Base-by-base conservation (phyloP, 1,140 invertebrate genomes). In the Drosophila saltans region DNA sequence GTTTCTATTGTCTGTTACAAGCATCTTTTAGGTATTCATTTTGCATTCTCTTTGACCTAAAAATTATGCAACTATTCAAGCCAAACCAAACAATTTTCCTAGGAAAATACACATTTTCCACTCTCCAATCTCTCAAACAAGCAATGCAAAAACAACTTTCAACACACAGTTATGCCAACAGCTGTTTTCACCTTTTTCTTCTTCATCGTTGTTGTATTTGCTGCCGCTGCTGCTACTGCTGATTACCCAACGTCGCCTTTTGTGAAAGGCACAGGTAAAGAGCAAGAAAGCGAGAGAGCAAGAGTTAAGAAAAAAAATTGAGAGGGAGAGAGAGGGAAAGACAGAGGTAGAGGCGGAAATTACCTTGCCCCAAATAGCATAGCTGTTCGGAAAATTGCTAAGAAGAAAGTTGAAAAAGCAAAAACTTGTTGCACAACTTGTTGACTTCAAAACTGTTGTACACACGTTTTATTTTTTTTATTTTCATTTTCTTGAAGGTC, bases 401-500 rank as follows among this genome's bases (percentile, higher is more conserved):
- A 43, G 71, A 73, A 64, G 72, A 75, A 75, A 75, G 72, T 75
- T 43, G 71, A 70, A 78, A 66, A 59, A 75, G 61, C 57, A 41
- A 69, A 86, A 89, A 88, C 83, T 89, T 88, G 82, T 88, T 88
- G 82, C 82, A 85, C 82, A 85, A 85, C 78, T 65, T 72, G 71
- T 67, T 78, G 57, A 30, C 45, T 68, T 11, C 30, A 36, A 57
- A 68, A 40, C 40, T 55, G 52, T 75, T 55, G 52, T 75, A 30
- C 39, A 28, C 40, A 45, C 16, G 16, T 45, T 21, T 5, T 48
- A 21, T 8, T 48, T 26, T 26, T 26, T 2, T 48, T n/a, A 2
- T 48, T 21, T 48, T 24, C 43, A 21, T 21, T 52, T 10, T 74
- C 30, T 43, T 85, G 82, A 86, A 86, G 81, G 81, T 85, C 81